Evolutionary conservation across 2,888 invertebrate species (phyloP), one percentile per base, ranked within the genome.

Genomic region (Papilio demoleus): DNA sequence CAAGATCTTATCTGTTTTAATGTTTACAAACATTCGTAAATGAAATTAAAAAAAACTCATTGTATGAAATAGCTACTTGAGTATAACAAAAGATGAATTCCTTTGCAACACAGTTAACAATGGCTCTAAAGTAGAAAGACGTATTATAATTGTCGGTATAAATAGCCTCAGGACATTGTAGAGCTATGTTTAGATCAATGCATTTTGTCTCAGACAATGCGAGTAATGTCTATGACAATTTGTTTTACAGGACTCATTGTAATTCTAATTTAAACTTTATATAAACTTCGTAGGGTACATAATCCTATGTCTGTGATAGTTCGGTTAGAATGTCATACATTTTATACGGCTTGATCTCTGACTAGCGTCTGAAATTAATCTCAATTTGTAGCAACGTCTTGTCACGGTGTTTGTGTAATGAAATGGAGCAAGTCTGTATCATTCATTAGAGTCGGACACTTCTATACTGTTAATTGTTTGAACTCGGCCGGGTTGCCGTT

Each of bases 391-490:
- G 85, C 80, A 82, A 76, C 82, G 81, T 86, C 86, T 87, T 88
- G 92, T 90, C 90, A 88, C 90, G 87, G 91, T 88, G 88, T 90
- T 90, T 90, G 87, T 90, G 83, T 88, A 88, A 88, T 88, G 87
- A 87, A 88, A 86, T 82, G 86, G 85, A 88, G 84, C 88, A 88
- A 87, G 85, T 85, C 84, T 88, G 88, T 83, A 87, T 88, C 90
- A 88, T 91, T 90, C 89, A 90, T 91, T 92, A 88, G 88, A 88
- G 90, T 90, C 88, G 91, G 88, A 88, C 92, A 90, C 90, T 91
- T 90, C 88, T 89, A 87, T 90, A 88, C 88, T 87, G 87, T 92
- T 90, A 90, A 92, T 92, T 92, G 90, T 91, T 90, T 92, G 92
- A 92, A 92, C 92, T 91, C 86, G 88, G 84, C 81, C 86, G 84